Evolutionary conservation across 1,140 invertebrate species (phyloP).

Genomic region (Spodoptera litura): DNA sequence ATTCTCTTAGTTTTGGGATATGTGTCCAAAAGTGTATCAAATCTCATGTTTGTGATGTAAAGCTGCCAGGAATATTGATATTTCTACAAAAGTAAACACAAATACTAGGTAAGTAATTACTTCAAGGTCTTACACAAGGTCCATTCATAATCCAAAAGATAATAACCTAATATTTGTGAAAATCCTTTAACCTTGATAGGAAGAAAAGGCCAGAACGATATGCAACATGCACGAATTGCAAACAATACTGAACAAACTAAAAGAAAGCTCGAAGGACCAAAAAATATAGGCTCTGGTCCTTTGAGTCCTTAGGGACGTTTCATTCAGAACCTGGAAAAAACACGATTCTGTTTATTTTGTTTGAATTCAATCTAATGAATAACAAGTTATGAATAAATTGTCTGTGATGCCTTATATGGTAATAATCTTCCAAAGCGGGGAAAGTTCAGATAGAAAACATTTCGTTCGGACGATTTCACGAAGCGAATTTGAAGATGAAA

Average conservation of each 20-base stretch:
- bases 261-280: no score
- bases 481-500: neutral
- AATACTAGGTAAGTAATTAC: neutral
- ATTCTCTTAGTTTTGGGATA: neutral
- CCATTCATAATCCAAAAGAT: no score
- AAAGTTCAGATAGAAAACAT: constrained; percentile 39
- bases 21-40: neutral
- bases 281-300: no score
- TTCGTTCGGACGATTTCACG: constrained; percentile 34
- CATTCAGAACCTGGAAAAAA: neutral
- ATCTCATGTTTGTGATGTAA: neutral
- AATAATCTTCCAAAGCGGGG: constrained; percentile 28
- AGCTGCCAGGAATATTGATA: neutral
- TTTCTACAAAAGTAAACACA: neutral
- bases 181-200: no score
- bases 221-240: no score
- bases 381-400: constrained; percentile 20
- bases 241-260: no score
- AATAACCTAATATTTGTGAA: no score
- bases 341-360: neutral
- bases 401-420: constrained; percentile 22
- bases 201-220: no score
- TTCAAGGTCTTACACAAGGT: no score
- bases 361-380: neutral
- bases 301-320: neutral